Conservation (phyloP, 1,140 invertebrate species). For the Theocolax elegans region DNA sequence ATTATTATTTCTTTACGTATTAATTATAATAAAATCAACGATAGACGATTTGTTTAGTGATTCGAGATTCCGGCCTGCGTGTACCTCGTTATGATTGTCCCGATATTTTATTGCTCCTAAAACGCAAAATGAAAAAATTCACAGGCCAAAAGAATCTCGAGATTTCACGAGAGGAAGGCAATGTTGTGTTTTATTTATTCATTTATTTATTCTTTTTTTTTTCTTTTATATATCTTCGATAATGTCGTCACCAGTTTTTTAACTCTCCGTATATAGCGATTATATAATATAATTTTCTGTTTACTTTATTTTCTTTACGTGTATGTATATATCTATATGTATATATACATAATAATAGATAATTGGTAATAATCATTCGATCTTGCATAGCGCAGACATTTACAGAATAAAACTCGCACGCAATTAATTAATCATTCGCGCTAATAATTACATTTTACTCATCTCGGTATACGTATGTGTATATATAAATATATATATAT, state of each 20-base stretch:
- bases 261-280: conserved; percentile 41
- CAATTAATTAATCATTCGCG: conserved; percentile 20
- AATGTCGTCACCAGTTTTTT: conserved; percentile 40
- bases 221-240: conserved; percentile 24
- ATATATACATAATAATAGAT: not conserved
- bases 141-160: conserved; percentile 50
- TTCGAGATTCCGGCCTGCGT: conserved; percentile 41
- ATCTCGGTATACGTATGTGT: too few species aligned
- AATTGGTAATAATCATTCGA: not conserved
- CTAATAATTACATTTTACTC: conserved; percentile 1
- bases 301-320: conserved; percentile 37
- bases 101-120: conserved; percentile 62
- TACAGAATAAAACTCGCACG: conserved; percentile 22
- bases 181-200: conserved; percentile 60
- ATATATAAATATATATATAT: too few species aligned
- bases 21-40: conserved; percentile 45
- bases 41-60: conserved; percentile 44
- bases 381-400: not conserved
- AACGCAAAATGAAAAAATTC: conserved; percentile 59
- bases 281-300: conserved; percentile 44
- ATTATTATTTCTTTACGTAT: conserved; percentile 8
- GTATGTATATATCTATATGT: conserved; percentile 9
- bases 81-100: conserved; percentile 62
- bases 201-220: too few species aligned
- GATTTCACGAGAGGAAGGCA: conserved; percentile 58